Percentiles rank a stretch among this genome's conserved stretches.
Evolutionary conservation across 1,140 invertebrate species (phyloP).

Genomic region (Aphaenogaster floridana): DNA sequence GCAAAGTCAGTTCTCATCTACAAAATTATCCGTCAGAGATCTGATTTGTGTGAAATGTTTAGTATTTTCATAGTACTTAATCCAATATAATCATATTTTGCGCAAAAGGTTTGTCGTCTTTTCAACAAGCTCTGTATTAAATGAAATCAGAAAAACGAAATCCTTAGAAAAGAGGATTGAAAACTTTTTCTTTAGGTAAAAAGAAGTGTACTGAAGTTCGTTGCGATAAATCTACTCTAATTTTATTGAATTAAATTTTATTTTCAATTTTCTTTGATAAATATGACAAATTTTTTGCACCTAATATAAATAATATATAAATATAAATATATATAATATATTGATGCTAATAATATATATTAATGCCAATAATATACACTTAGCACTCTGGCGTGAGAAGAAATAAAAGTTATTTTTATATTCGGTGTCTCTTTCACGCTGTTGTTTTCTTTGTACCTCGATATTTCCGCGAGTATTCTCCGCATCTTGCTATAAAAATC

Average conservation of each 20-base stretch:
- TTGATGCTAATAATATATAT: not conserved
- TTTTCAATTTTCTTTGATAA: not conserved
- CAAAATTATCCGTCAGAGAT: slow-evolving; percentile 24
- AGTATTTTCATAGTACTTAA: not conserved
- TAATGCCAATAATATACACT: not conserved
- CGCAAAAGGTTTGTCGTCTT: not conserved
- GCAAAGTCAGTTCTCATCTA: slow-evolving; percentile 22
- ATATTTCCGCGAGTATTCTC: slow-evolving; percentile 17
- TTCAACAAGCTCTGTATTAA: not conserved
- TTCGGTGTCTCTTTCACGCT: slow-evolving; percentile 13
- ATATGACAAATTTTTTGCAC: not conserved
- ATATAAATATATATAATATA: not conserved
- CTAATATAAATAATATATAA: no score
- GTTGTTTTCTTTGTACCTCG: slow-evolving; percentile 30
- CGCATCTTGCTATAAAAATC: slow-evolving; percentile 49
- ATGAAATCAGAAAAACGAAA: slow-evolving; percentile 8
- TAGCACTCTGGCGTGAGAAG: not conserved
- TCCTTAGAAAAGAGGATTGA: not conserved
- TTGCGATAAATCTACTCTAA: not conserved
- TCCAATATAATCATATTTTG: not conserved
- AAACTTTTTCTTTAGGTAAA: not conserved
- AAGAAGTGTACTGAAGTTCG: not conserved
- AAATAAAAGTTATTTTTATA: slow-evolving; percentile 11
- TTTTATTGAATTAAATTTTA: not conserved
- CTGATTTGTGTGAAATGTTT: not conserved